phyloP scores from a whole-genome alignment of 2,797 vertebrate genomes.

The Triplophysa yarkandensis region DNA sequence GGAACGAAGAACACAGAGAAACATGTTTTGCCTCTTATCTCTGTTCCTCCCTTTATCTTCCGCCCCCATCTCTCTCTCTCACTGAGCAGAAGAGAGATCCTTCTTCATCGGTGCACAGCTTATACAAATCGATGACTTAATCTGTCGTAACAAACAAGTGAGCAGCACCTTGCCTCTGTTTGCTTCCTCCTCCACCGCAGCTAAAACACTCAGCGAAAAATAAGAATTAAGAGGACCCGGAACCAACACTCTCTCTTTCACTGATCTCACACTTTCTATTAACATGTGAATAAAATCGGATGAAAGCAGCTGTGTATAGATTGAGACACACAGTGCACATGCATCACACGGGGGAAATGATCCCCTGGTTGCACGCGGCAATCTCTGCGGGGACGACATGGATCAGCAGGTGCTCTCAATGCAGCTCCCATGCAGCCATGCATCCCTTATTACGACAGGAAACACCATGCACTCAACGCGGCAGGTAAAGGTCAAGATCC shows the following conservation, averaged over 20 bases:
- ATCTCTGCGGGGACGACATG: constrained; percentile 56
- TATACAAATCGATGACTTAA: constrained; percentile 81
- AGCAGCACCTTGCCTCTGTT: constrained; percentile 67
- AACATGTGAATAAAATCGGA: constrained; percentile 46
- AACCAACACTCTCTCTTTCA: constrained; percentile 12
- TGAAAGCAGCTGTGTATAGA: constrained; percentile 36
- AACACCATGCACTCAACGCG: constrained; percentile 49
- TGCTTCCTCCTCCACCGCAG: constrained; percentile 24
- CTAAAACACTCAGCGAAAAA: constrained; percentile 44
- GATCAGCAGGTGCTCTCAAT: constrained; percentile 68
- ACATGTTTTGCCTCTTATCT: constrained; percentile 9
- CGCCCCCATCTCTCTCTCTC: constrained; percentile 41
- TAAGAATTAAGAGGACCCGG: constrained; percentile 7
- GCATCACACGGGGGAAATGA: constrained; percentile 28
- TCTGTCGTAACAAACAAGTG: constrained; percentile 80
- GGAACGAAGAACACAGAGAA: constrained; percentile 46
- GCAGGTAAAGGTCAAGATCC: constrained; percentile 49
- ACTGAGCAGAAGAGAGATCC: constrained; percentile 58
- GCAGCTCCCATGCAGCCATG: constrained; percentile 56
- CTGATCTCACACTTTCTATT: constrained; percentile 34
- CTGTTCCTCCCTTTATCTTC: constrained; percentile 11
- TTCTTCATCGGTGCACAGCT: constrained; percentile 76
- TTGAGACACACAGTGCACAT: constrained; percentile 29
- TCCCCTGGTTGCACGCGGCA: constrained; percentile 24
- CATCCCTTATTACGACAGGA: constrained; percentile 50